A percentile compares a stretch with the other conserved stretches of the same genome.
Conservation (phyloP, 2,797 vertebrate species). For the Microtus obscurus region DNA sequence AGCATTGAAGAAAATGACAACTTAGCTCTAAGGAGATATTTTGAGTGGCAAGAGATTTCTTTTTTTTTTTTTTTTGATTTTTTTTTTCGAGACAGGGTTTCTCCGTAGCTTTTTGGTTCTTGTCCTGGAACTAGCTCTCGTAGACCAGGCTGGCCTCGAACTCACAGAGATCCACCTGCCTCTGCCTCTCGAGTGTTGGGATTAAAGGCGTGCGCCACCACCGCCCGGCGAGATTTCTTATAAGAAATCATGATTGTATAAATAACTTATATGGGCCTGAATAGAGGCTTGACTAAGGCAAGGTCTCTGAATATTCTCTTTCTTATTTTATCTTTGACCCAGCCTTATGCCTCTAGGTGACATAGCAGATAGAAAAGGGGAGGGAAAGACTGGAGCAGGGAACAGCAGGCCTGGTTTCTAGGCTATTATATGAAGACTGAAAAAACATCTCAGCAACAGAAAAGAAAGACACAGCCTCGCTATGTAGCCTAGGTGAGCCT, state of each 20-base stretch:
- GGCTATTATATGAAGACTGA: background rate
- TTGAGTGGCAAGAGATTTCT: background rate
- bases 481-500: background rate
- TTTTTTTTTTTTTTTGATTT: too few relatives aligned
- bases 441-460: background rate
- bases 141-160: too few relatives aligned
- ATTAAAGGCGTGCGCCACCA: too few relatives aligned
- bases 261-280: background rate
- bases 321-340: background rate
- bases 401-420: background rate
- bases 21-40: background rate
- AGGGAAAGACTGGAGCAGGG: background rate
- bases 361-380: background rate
- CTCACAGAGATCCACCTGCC: too few relatives aligned
- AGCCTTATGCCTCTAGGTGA: background rate
- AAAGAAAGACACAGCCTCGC: background rate
- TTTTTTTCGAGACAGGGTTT: too few relatives aligned
- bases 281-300: background rate
- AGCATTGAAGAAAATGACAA: background rate
- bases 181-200: too few relatives aligned
- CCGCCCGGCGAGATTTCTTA: background rate
- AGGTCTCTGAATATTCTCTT: background rate
- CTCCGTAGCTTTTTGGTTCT: too few relatives aligned
- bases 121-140: too few relatives aligned
- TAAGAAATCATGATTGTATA: background rate